phyloP scores from a whole-genome alignment of 2,797 vertebrate genomes.

The Meda fulgida region DNA sequence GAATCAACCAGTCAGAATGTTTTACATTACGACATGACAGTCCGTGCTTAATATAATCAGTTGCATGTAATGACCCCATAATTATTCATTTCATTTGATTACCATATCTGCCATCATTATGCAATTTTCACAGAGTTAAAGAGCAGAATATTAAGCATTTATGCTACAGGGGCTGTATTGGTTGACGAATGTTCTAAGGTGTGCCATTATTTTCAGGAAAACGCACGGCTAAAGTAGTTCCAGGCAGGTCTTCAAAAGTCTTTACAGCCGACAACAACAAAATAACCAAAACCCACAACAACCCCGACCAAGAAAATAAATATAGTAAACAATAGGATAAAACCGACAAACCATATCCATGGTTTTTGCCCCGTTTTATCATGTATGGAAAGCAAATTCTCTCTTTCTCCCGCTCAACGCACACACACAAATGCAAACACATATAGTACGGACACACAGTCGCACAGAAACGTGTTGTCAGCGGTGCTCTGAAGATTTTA shows the following conservation, averaged over 20 bases:
- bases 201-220: background rate
- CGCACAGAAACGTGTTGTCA: background rate
- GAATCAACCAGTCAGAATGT: background rate
- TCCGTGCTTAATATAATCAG: background rate
- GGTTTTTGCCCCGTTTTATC: background rate
- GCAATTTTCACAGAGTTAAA: constrained; percentile 12
- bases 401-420: background rate
- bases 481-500: background rate
- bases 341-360: background rate
- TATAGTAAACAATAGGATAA: background rate
- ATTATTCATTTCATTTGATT: background rate
- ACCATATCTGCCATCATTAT: background rate
- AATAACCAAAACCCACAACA: background rate
- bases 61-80: background rate
- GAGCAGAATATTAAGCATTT: background rate
- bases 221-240: background rate
- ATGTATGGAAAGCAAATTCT: background rate
- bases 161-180: background rate
- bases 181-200: background rate
- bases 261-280: background rate
- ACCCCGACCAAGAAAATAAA: background rate
- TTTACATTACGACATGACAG: background rate
- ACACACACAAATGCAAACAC: background rate
- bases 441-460: background rate
- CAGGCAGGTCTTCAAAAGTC: background rate